Base-by-base conservation (phyloP, 2,888 invertebrate genomes). In the Caenorhabditis doughertyi region DNA sequence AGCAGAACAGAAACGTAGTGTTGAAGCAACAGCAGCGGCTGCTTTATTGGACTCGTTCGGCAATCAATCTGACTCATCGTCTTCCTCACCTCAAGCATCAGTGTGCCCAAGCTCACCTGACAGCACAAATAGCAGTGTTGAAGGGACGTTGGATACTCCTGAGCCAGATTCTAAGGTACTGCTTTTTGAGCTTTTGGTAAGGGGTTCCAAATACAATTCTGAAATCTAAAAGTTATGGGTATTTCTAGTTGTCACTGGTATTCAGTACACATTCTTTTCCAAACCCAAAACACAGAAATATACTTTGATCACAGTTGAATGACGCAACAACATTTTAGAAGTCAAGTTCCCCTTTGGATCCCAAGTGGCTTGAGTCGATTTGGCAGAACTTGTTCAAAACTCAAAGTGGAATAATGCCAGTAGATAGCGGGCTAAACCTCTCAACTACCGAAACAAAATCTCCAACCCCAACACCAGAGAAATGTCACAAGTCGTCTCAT, bases 371-470 rank as follows among this genome's bases (percentile, higher is more conserved):
- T n/a, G 83, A 79, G 27, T 64, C 79, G 21, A 58, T 84, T 11
- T 84, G 84, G 84, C 80, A 81, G 58, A 84, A 77, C 47, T 62
- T 84, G 44, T 84, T 84, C 53, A 84, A 82, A 56, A 71, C 21
- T 23, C 60, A 82, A 16, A 67, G 53, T 27, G 60, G 56, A 47
- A 39, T 76, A 42, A 23, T 65, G 51, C 65, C 65, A 51, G 35
- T 51, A 51, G 29, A 56, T 25, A 44, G n/a, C 39, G 68, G 62
- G 44, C 11, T 16, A 25, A 44, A 13, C 18, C 5, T 42, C 39
- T 4, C 62, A 56, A 53, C 55, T 18, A 67, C 51, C 21, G 72
- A 67, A 11, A 23, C 56, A 21, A 35, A 49, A n/a, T 47, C 60
- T 35, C 53, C 68, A 32, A 74, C 70, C 2, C 68, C 68, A 8